These are phyloP conservation scores for Mus pahari DNA, from an alignment of 2,113 vertebrate species.

Conservation along the genomic window DNA sequence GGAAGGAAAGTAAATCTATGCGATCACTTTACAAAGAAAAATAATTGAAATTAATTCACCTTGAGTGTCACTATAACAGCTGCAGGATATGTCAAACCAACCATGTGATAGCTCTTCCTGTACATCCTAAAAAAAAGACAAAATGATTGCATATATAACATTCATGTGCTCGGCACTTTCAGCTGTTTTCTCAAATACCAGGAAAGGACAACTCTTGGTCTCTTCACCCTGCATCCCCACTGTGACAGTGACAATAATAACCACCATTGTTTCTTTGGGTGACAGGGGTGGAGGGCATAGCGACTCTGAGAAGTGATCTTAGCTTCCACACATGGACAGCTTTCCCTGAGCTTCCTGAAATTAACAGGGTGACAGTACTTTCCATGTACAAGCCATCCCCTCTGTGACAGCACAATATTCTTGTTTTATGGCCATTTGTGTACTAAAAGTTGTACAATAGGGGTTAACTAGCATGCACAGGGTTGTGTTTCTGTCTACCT, in stretches of 20 bases:
- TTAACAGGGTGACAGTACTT: neutral
- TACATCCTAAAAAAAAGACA: conserved; percentile 94
- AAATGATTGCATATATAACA: conserved; percentile 5
- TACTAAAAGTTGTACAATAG: neutral
- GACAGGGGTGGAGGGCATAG: neutral
- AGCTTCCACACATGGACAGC: neutral
- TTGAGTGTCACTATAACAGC: conserved; percentile 94
- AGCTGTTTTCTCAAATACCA: conserved; percentile 49
- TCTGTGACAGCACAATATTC: neutral
- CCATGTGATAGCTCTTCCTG: conserved; percentile 96
- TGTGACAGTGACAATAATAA: neutral
- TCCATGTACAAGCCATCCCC: neutral
- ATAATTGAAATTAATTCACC: conserved; percentile 88
- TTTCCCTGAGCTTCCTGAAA: neutral
- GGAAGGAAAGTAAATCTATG: neutral
- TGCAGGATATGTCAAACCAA: conserved; percentile 95
- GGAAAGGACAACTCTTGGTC: neutral
- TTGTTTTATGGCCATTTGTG: neutral
- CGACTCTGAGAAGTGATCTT: neutral
- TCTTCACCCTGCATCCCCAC: conserved; percentile 1
- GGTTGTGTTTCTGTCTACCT: neutral
- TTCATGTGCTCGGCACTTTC: conserved; percentile 45
- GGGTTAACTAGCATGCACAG: neutral
- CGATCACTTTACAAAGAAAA: conserved; percentile 62
- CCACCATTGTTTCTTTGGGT: neutral